These are phyloP conservation scores for Microchrysa polita DNA, from an alignment of 2,888 invertebrate species.

Conservation along the genomic window DNA sequence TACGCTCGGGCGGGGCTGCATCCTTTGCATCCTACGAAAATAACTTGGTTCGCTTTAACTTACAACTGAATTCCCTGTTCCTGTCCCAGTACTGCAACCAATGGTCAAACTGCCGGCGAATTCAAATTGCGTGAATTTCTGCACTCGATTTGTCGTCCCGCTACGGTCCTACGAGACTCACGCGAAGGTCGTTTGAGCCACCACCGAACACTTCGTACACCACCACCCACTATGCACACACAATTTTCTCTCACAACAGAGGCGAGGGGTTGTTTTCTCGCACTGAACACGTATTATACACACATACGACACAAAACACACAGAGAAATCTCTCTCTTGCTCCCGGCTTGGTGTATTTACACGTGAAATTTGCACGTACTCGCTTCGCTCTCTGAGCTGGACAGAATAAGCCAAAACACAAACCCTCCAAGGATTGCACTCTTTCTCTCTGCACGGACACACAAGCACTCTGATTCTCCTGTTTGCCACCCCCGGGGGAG, in stretches of 20 bases:
- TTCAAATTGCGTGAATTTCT: not conserved
- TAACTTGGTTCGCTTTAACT: not conserved
- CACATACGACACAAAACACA: too few species aligned
- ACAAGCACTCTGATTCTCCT: not conserved
- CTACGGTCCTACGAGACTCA: not conserved
- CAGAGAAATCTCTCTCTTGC: too few species aligned
- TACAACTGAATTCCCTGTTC: not conserved
- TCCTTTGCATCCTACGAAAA: conserved; percentile 22
- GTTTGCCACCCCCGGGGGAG: conserved; percentile 16
- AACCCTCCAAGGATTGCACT: too few species aligned
- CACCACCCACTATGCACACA: conserved; percentile 15
- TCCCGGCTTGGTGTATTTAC: conserved; percentile 23
- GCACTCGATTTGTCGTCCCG: not conserved
- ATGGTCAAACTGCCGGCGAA: not conserved
- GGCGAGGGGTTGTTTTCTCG: not conserved
- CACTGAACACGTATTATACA: conserved; percentile 13
- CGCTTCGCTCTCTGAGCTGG: too few species aligned
- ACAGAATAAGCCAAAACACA: too few species aligned
- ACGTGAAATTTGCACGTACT: conserved; percentile 9
- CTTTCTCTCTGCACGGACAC: not conserved
- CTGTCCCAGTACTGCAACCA: not conserved
- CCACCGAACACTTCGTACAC: conserved; percentile 1
- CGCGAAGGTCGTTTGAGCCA: conserved; percentile 35
- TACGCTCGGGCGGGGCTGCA: conserved; percentile 16
- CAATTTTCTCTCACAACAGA: not conserved